Percentiles rank a stretch among this genome's conserved stretches.
Evolutionary conservation across 2,888 invertebrate genomes (phyloP).

Genomic region (Sipha maydis): DNA sequence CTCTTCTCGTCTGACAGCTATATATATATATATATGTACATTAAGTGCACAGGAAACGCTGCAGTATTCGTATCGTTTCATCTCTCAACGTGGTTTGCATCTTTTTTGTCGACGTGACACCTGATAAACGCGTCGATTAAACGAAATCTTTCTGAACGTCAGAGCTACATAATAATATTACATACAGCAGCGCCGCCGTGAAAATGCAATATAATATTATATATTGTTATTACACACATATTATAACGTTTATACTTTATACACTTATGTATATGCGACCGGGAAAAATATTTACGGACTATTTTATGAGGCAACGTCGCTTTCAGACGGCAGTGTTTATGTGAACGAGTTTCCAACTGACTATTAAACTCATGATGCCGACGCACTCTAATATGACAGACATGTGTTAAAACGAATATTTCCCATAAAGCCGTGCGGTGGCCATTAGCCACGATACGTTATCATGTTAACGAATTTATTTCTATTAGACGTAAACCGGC

Average conservation of each 20-base stretch:
- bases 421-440: neutral
- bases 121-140: neutral
- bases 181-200: neutral
- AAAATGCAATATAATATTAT: conserved; percentile 1
- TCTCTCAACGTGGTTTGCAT: neutral
- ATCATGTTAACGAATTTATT: conserved; percentile 28
- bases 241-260: too few species aligned
- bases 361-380: neutral
- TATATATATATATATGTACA: too few species aligned
- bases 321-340: neutral
- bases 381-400: conserved; percentile 33
- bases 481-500: neutral
- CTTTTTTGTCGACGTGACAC: neutral
- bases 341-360: conserved; percentile 24
- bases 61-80: neutral
- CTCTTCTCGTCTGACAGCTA: too few species aligned
- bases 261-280: neutral
- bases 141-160: neutral
- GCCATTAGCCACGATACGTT: conserved; percentile 16
- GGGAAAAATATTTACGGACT: conserved; percentile 15
- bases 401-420: conserved; percentile 43
- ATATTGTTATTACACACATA: neutral
- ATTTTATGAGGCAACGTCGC: neutral
- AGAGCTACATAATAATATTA: neutral
- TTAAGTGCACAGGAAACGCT: too few species aligned